A percentile compares a stretch with the other conserved stretches of the same genome.
Evolutionary conservation across 2,113 vertebrate genomes (phyloP).

Genomic region (Pygathrix nemaeus): DNA sequence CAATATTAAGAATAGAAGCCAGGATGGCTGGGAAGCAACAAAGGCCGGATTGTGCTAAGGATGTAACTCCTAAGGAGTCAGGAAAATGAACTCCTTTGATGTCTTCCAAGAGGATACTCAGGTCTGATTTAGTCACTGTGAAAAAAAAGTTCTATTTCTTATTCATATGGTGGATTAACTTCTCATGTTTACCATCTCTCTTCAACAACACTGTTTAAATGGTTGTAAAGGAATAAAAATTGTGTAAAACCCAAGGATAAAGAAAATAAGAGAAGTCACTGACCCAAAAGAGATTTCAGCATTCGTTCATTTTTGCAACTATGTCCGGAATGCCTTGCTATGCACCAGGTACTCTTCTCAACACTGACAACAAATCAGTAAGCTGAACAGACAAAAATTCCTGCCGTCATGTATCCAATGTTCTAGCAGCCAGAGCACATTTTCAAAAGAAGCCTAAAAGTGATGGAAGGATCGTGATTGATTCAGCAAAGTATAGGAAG

Average conservation of each 20-base stretch:
- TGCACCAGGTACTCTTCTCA: neutral
- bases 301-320: neutral
- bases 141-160: neutral
- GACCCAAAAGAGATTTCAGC: neutral
- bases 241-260: neutral
- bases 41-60: neutral
- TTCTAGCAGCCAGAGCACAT: neutral
- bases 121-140: neutral
- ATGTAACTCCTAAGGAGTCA: neutral
- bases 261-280: neutral
- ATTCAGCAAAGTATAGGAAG: neutral
- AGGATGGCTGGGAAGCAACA: neutral
- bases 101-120: neutral
- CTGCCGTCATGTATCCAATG: neutral
- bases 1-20: neutral
- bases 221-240: neutral
- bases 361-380: neutral
- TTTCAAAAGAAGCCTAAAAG: neutral
- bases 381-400: neutral
- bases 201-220: neutral
- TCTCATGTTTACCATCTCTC: neutral
- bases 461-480: neutral
- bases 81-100: neutral
- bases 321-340: neutral
- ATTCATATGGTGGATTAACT: neutral